Evolutionary conservation across 1,140 invertebrate genomes (phyloP).

Genomic region (Globodera ellingtonae): DNA sequence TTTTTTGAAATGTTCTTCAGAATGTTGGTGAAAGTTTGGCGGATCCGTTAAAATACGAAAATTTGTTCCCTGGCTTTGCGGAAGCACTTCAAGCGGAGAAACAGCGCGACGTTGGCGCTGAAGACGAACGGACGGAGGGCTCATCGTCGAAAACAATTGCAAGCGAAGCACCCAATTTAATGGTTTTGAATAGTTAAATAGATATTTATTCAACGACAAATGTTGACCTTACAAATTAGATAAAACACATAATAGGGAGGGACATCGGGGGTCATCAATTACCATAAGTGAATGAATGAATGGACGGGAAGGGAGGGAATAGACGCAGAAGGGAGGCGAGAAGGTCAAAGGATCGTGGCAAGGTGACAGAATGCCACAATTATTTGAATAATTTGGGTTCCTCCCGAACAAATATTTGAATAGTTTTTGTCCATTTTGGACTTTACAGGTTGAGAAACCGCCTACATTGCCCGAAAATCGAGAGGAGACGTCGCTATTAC

Average conservation of each 20-base stretch:
- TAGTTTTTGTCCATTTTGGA: neutral
- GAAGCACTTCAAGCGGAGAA: constrained; percentile 79
- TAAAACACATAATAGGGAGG: too few species aligned
- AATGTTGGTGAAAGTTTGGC: constrained; percentile 78
- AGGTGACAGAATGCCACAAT: neutral
- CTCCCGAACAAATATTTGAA: neutral
- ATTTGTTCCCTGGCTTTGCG: constrained; percentile 85
- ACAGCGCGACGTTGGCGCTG: neutral
- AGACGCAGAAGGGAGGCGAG: neutral
- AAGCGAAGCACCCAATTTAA: neutral
- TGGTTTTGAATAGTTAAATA: too few species aligned
- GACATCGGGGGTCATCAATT: too few species aligned
- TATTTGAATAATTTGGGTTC: too few species aligned
- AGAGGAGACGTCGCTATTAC: neutral
- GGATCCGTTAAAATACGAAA: constrained; percentile 91
- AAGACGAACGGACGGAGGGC: neutral
- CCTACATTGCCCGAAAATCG: neutral
- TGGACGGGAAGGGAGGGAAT: neutral
- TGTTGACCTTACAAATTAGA: too few species aligned
- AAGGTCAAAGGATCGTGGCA: neutral
- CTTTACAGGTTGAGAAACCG: neutral
- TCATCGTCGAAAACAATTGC: neutral
- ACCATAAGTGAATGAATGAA: neutral
- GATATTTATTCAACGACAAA: too few species aligned
- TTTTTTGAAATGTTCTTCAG: constrained; percentile 35